These are phyloP conservation scores for Rana temporaria DNA, from an alignment of 2,113 vertebrate genomes.

Conservation along the genomic window DNA sequence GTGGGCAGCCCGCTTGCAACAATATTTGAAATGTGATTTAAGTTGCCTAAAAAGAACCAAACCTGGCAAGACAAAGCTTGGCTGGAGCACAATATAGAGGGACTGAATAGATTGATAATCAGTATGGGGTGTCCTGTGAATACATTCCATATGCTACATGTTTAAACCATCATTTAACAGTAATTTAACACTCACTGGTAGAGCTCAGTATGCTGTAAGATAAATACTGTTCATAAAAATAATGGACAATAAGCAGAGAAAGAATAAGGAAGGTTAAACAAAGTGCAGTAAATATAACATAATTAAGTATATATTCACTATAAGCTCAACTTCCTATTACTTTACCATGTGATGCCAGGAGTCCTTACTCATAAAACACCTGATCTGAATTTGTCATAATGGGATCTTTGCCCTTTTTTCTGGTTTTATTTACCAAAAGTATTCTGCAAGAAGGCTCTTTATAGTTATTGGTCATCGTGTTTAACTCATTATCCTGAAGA, in stretches of 20 bases:
- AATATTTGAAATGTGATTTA: slow-evolving; percentile 45
- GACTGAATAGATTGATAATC: slow-evolving; percentile 51
- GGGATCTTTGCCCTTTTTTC: neutral
- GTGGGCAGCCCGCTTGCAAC: slow-evolving; percentile 10
- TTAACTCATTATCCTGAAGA: slow-evolving; percentile 7
- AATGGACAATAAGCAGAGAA: slow-evolving; percentile 43
- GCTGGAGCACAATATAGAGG: slow-evolving; percentile 40
- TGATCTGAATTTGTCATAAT: slow-evolving; percentile 43
- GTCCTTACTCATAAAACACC: slow-evolving; percentile 43
- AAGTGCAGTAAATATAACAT: slow-evolving; percentile 41
- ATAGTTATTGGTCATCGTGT: slow-evolving; percentile 10
- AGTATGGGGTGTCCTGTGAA: slow-evolving; percentile 49
- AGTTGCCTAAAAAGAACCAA: slow-evolving; percentile 31
- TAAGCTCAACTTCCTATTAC: slow-evolving; percentile 5
- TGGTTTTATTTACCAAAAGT: slow-evolving; percentile 43
- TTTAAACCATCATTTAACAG: slow-evolving; percentile 53
- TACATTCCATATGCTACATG: slow-evolving; percentile 51
- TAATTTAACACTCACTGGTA: slow-evolving; percentile 50
- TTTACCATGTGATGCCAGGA: slow-evolving; percentile 8
- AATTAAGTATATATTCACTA: slow-evolving; percentile 34
- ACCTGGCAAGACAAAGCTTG: slow-evolving; percentile 30
- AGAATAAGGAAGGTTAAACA: slow-evolving; percentile 33
- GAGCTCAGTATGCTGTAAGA: slow-evolving; percentile 35
- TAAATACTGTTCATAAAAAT: slow-evolving; percentile 44
- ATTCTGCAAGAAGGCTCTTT: neutral